Evolutionary conservation across 2,888 invertebrate species (phyloP), one percentile per base, ranked within the genome.

Genomic region (Unio pictorum): DNA sequence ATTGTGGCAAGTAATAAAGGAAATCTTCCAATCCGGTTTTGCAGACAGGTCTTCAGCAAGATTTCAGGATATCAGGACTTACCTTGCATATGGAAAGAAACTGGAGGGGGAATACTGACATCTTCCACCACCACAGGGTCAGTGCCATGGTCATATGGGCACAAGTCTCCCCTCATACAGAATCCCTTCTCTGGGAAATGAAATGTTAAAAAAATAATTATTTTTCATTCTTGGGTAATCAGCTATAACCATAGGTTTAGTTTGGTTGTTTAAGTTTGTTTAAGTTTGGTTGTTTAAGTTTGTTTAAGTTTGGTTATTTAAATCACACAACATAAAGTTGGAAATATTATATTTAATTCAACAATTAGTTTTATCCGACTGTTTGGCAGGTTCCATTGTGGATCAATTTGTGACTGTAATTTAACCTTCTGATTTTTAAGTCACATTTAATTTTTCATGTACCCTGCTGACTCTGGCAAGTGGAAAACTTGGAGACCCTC

Each of bases 81-180:
- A 78, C 72, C 74, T 72, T 75, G 69, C 7, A 64, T 30, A 60
- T 69, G 66, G 18, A 64, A 66, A 34, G 74, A 69, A 56, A 71
- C 75, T 74, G 66, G 79, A 1, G 91, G 90, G 68, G 92, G 92
- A 54, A 93, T 87, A 20, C 92, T 93, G 1, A 95, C 93, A 87
- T 97, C 96, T 86, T 98, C 98, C 55, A 99, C 91, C 2, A 99
- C 96, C 0, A 99, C 96, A 0, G 99, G 98, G 90, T 99, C 98
- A 0, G 94, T 93, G 8, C 99, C 99, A 91, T 99, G 99, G 91
- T 99, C 98, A 92, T 94, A 99, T 7, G 95, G 96, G 89, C 99
- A 99, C 73, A 96, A 93, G 90, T 99, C 99, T 0, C 99, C 99
- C 5, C 96, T 93, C 93, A 98, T 96, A 90, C 99, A 99, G 89